These are phyloP conservation scores for Sebastes glaucus DNA, from an alignment of 2,797 vertebrate species.

Conservation along the genomic window DNA sequence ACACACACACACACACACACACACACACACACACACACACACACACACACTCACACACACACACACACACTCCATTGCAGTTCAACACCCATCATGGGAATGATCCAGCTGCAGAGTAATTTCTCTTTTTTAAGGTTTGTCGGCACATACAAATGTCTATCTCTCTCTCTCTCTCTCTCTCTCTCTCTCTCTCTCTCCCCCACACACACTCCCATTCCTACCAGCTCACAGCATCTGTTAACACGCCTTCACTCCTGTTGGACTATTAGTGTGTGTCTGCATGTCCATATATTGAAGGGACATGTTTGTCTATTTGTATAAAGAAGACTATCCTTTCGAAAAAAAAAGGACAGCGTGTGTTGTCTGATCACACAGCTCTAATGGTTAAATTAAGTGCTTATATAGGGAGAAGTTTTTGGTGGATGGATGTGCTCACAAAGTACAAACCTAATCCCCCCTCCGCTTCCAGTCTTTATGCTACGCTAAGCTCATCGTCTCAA, in stretches of 20 bases:
- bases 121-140: slow-evolving; percentile 47
- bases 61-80: slow-evolving; percentile 31
- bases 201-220: background rate
- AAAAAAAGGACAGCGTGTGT: background rate
- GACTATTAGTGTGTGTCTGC: slow-evolving; percentile 12
- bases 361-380: background rate
- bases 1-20: background rate
- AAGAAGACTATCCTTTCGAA: background rate
- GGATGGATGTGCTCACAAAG: background rate
- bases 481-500: background rate
- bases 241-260: slow-evolving; percentile 2
- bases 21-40: background rate
- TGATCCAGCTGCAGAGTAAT: slow-evolving; percentile 51
- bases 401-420: background rate
- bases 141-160: slow-evolving; percentile 40
- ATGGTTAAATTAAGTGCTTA: background rate
- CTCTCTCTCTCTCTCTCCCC: slow-evolving; percentile 1
- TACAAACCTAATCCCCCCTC: background rate
- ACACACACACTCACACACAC: background rate
- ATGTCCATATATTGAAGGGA: slow-evolving; percentile 6
- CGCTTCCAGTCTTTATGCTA: background rate
- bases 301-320: slow-evolving; percentile 1
- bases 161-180: slow-evolving; percentile 3
- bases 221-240: slow-evolving; percentile 19
- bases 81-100: slow-evolving; percentile 60